A percentile compares a stretch with the other conserved stretches of the same genome.
phyloP scores from a whole-genome alignment of 2,113 vertebrate genomes.

The Saimiri boliviensis region DNA sequence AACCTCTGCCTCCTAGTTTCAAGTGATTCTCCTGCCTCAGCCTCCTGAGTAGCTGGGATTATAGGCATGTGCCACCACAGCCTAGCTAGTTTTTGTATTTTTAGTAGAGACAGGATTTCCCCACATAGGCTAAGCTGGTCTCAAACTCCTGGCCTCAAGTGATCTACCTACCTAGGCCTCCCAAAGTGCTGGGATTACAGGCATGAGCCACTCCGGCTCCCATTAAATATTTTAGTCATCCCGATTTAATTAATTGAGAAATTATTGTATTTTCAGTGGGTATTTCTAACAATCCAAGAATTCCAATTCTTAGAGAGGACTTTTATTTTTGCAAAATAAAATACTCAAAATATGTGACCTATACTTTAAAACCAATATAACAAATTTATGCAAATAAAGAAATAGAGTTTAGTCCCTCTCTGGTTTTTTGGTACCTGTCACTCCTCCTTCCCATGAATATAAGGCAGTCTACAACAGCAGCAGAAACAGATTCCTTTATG shows the following conservation, averaged over 20 bases:
- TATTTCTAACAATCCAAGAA: conserved; percentile 15
- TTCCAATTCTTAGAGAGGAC: not conserved
- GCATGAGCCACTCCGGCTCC: too few species aligned
- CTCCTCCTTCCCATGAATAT: not conserved
- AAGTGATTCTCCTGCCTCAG: too few species aligned
- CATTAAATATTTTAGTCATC: conserved; percentile 27
- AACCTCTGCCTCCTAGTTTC: too few species aligned
- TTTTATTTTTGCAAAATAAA: conserved; percentile 14
- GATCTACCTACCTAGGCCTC: too few species aligned
- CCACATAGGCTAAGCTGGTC: too few species aligned
- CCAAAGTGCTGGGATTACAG: too few species aligned
- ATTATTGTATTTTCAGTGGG: not conserved
- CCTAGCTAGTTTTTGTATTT: too few species aligned
- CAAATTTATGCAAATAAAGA: not conserved
- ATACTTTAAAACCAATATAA: not conserved
- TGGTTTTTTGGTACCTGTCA: not conserved
- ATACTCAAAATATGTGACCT: not conserved
- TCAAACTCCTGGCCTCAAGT: too few species aligned
- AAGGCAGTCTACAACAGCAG: not conserved
- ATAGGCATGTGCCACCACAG: too few species aligned
- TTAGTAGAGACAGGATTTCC: too few species aligned
- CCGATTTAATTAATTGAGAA: conserved; percentile 24
- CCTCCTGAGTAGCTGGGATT: too few species aligned
- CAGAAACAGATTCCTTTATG: not conserved
- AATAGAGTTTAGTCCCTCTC: not conserved